These are phyloP conservation scores for Balanococcus diminutus DNA, from an alignment of 2,888 invertebrate species.

Conservation along the genomic window DNA sequence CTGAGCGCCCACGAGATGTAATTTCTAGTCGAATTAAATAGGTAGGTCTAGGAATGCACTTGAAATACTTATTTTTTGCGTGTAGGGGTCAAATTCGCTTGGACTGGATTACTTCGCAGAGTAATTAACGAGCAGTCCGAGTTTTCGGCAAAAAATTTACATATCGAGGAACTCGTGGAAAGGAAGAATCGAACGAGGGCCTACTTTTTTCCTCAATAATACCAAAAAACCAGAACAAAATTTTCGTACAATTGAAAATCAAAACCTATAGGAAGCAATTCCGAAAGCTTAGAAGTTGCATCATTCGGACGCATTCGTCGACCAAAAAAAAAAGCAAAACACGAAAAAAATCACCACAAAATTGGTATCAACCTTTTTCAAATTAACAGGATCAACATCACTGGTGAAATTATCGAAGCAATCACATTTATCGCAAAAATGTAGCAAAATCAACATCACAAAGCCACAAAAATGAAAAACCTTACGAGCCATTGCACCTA, in stretches of 20 bases:
- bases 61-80: background rate
- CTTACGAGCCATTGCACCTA: background rate
- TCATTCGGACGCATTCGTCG: background rate
- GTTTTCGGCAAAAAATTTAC: no score
- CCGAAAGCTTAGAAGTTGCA: no score
- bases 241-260: background rate
- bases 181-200: no score
- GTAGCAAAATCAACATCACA: background rate
- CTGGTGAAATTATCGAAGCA: background rate
- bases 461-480: background rate
- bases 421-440: background rate
- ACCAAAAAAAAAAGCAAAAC: no score
- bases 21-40: background rate
- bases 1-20: background rate
- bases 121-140: background rate
- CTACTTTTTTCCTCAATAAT: background rate
- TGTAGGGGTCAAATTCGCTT: background rate
- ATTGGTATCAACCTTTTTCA: background rate
- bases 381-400: background rate
- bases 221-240: no score
- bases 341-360: background rate
- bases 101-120: background rate
- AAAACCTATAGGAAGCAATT: no score
- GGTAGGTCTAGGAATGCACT: no score
- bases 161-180: no score